A percentile compares a stretch with the other conserved stretches of the same genome.
phyloP scores from a whole-genome alignment of 2,888 invertebrate genomes.

The Venusia cambrica region DNA sequence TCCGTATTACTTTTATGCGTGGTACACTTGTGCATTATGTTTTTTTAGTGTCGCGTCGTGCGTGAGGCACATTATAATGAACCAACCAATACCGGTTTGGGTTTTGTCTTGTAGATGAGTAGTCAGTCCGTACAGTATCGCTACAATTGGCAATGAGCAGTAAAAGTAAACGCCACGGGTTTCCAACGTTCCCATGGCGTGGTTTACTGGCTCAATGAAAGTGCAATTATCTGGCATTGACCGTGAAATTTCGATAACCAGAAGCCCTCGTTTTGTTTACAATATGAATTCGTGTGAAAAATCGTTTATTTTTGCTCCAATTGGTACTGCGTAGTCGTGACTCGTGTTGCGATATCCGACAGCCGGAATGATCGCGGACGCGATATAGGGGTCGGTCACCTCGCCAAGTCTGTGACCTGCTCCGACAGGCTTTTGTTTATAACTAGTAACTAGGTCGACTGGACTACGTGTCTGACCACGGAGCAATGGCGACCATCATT shows the following conservation, averaged over 20 bases:
- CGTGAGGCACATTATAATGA: too few species aligned
- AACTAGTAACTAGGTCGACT: slow-evolving; percentile 49
- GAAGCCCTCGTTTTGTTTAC: slow-evolving; percentile 12
- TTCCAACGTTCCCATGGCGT: slow-evolving; percentile 12
- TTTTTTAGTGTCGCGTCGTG: too few species aligned
- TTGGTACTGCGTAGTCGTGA: slow-evolving; percentile 36
- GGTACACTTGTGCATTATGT: too few species aligned
- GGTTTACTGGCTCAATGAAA: slow-evolving; percentile 12
- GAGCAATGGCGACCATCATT: slow-evolving; percentile 20
- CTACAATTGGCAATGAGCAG: too few species aligned
- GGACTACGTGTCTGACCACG: slow-evolving; percentile 28
- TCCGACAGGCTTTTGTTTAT: slow-evolving; percentile 53
- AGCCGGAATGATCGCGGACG: slow-evolving; percentile 68
- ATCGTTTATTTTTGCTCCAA: slow-evolving; percentile 56
- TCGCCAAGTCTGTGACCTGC: slow-evolving; percentile 66
- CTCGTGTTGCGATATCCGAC: slow-evolving; percentile 48
- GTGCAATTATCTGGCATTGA: slow-evolving; percentile 15
- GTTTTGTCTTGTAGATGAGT: too few species aligned
- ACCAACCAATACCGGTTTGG: too few species aligned
- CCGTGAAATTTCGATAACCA: slow-evolving; percentile 13
- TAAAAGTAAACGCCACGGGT: too few species aligned
- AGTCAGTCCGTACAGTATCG: too few species aligned
- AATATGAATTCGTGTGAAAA: slow-evolving; percentile 41
- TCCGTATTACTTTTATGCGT: slow-evolving; percentile 12
- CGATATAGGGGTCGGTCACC: slow-evolving; percentile 69